These are phyloP conservation scores for Caenorhabditis latens DNA, from an alignment of 1,140 invertebrate genomes.

Conservation along the genomic window DNA sequence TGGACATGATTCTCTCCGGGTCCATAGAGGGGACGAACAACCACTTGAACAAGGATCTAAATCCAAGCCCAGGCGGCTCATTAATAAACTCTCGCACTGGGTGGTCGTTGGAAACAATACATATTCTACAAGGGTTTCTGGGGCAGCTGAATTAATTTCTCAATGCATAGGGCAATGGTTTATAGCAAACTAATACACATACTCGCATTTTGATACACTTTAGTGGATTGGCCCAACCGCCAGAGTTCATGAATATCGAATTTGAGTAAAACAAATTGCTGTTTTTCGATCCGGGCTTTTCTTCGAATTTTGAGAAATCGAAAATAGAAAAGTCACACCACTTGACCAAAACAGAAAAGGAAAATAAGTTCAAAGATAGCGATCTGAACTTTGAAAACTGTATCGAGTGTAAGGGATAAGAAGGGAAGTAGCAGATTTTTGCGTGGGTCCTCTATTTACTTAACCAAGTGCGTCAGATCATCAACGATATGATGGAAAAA, in stretches of 20 bases:
- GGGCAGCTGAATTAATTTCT: slow-evolving; percentile 17
- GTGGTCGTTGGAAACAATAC: slow-evolving; percentile 29
- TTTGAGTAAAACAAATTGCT: not conserved
- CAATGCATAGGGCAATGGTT: slow-evolving; percentile 25
- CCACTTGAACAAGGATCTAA: slow-evolving; percentile 52
- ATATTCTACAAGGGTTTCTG: slow-evolving; percentile 26
- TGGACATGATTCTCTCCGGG: slow-evolving; percentile 30
- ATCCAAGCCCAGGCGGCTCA: slow-evolving; percentile 48
- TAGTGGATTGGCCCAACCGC: not conserved
- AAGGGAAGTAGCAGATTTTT: slow-evolving; percentile 46
- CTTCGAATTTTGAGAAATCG: not conserved
- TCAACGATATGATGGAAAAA: slow-evolving; percentile 1
- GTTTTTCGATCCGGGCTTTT: not conserved
- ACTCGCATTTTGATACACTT: slow-evolving; percentile 26
- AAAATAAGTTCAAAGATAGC: not conserved
- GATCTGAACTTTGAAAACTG: slow-evolving; percentile 18
- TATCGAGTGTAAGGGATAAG: not conserved
- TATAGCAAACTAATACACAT: slow-evolving; percentile 1
- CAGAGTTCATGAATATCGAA: slow-evolving; percentile 16
- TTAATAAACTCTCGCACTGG: slow-evolving; percentile 55
- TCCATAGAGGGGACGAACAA: not conserved
- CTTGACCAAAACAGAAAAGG: not conserved
- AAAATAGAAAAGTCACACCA: not conserved
- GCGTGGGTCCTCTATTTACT: slow-evolving; percentile 43
- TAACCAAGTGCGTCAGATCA: slow-evolving; percentile 45